Evolutionary conservation across 2,797 vertebrate species (phyloP).

Genomic region (Pseudochirops corinnae): DNA sequence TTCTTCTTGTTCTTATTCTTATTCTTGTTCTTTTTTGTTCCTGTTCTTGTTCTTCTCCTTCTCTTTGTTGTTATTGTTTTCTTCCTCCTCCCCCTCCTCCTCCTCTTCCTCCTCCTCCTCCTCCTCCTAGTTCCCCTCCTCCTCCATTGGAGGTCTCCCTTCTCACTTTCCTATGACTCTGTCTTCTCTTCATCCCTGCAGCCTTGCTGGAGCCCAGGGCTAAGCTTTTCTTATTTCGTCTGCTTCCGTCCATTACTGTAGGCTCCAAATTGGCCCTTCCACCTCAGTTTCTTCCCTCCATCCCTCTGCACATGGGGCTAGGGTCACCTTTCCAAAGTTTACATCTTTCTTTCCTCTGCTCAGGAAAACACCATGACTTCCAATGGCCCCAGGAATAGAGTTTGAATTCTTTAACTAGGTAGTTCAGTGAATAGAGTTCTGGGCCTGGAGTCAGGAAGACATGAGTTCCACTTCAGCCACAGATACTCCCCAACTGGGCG

Average conservation of each 20-base stretch:
- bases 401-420: background rate
- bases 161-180: background rate
- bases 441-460: background rate
- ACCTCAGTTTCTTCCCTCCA: background rate
- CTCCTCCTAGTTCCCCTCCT: background rate
- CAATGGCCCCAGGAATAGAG: background rate
- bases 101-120: background rate
- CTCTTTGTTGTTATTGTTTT: too few species aligned
- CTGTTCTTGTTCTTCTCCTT: too few species aligned
- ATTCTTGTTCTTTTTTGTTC: too few species aligned
- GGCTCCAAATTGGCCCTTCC: background rate
- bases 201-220: background rate
- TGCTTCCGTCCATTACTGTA: background rate
- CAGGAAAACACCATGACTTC: background rate
- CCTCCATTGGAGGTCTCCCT: too few species aligned
- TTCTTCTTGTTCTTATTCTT: too few species aligned
- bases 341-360: constrained; percentile 27
- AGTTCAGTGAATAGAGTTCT: background rate
- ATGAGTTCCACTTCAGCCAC: background rate
- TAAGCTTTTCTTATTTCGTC: background rate
- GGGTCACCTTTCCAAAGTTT: constrained; percentile 27
- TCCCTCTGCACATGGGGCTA: background rate
- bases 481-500: background rate
- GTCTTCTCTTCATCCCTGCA: background rate
- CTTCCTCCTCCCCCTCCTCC: too few species aligned